Base-by-base conservation (phyloP, 1,140 invertebrate genomes). In the Samia ricini region DNA sequence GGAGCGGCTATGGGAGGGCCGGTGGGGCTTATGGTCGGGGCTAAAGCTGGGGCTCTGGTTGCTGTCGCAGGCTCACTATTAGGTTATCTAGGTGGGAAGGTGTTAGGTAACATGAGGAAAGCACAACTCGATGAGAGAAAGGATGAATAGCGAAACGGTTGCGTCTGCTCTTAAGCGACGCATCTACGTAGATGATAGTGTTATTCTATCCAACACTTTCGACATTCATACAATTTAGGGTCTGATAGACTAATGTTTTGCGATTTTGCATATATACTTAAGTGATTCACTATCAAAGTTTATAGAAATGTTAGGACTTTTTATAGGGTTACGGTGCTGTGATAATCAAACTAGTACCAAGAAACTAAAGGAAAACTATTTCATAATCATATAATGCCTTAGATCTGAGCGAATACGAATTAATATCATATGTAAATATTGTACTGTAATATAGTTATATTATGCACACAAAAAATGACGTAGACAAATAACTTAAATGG, bases 1-100 rank as follows among this genome's bases (percentile, higher is more conserved):
- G 79, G 79, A 23, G 79, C 76, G 33, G 54, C 72, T 62, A 24
- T 73, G 70, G 76, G 68, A 4, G 83, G 83, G 2, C 83, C 83
- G 12, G 64, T 73, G 64, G 83, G 83, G 57, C 66, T 79, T 33
- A 52, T 77, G 63, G 66, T 77, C 59, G 79, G 81, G 33, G 75
- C 71, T 56, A 83, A 83, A 70, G 83, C 77, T 51, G 83, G 76
- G 24, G 81, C 81, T 36, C 72, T 72, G 15, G 77, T 74, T 7
- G 66, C 68, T 42, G 65, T 81, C 20, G 74, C 72, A 20, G 80
- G 79, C 65, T 77, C 77, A 12, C 71, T 74, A 51, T 63, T 77
- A 15, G 83, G 81, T 7, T 80, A 74, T 66, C 21, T 61, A 18
- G 70, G 60, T 55, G 76, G 64, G 24, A 48, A 63, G 23, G 19